Conservation (phyloP, 2,797 vertebrate genomes). For the Trichosurus vulpecula region DNA sequence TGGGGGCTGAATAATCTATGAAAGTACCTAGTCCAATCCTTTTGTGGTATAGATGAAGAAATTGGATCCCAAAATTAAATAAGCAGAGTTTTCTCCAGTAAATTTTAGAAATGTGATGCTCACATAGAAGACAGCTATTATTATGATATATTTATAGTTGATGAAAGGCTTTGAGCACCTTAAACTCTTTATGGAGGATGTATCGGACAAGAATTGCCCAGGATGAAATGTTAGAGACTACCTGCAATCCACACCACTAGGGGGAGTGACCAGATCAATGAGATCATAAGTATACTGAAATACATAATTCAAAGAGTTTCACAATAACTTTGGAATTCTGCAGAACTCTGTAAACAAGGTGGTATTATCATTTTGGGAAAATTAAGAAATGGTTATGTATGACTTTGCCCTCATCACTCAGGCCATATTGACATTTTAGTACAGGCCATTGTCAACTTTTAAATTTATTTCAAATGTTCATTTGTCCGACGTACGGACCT, state of each 20-base stretch:
- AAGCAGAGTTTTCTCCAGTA: neutral
- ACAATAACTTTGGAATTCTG: slow-evolving; percentile 19
- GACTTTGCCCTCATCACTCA: neutral
- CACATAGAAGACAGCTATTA: slow-evolving; percentile 10
- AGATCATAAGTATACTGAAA: neutral
- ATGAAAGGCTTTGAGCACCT: neutral
- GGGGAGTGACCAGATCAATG: neutral
- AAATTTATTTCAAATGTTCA: neutral
- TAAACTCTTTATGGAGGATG: neutral
- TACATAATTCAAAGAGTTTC: slow-evolving; percentile 24
- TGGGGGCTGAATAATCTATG: neutral
- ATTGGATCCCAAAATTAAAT: neutral
- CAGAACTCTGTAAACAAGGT: slow-evolving; percentile 17
- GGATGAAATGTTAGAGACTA: neutral
- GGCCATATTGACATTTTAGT: neutral
- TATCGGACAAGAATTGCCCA: neutral
- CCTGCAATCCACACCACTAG: neutral
- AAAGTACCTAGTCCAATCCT: neutral
- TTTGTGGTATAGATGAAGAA: neutral
- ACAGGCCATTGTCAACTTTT: slow-evolving; percentile 22
- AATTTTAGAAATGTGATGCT: slow-evolving; percentile 49
- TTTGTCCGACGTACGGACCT: neutral
- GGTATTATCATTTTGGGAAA: slow-evolving; percentile 45
- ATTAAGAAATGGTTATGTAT: slow-evolving; percentile 26
- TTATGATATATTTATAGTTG: neutral